Percentiles rank a stretch among this genome's conserved stretches.
Conservation (phyloP, 2,113 vertebrate genomes). For the Notechis scutatus region DNA sequence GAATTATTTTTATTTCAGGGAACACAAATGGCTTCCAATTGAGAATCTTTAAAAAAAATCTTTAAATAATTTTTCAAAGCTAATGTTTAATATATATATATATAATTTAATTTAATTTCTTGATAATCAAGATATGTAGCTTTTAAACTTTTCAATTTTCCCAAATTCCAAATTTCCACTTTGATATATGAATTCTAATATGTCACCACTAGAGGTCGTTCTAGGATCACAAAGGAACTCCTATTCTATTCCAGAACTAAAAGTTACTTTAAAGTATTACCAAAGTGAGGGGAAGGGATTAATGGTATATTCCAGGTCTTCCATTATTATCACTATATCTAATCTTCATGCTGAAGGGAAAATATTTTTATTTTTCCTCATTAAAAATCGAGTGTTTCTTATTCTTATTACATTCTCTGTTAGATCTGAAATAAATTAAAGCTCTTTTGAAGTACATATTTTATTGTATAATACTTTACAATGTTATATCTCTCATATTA, state of each 20-base stretch:
- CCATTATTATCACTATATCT: neutral
- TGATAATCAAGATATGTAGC: neutral
- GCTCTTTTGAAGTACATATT: neutral
- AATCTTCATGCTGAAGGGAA: neutral
- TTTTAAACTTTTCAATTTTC: neutral
- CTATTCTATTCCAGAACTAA: neutral
- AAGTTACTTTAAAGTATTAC: neutral
- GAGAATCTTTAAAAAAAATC: neutral
- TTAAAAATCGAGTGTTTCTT: neutral
- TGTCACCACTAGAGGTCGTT: constrained; percentile 17
- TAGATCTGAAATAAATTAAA: neutral
- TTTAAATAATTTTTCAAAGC: neutral
- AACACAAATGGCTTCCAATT: neutral
- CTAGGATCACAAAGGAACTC: neutral
- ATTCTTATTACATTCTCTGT: neutral
- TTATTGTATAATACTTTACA: neutral
- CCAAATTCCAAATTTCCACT: neutral
- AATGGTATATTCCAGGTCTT: neutral
- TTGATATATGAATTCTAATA: neutral
- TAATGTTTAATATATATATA: neutral
- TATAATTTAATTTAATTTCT: neutral
- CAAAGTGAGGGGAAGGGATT: neutral
- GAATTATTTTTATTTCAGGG: neutral
- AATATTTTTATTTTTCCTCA: neutral
- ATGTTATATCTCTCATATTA: neutral